Evolutionary conservation across 2,888 invertebrate species (phyloP).

Genomic region (Metopia argyrocephala): DNA sequence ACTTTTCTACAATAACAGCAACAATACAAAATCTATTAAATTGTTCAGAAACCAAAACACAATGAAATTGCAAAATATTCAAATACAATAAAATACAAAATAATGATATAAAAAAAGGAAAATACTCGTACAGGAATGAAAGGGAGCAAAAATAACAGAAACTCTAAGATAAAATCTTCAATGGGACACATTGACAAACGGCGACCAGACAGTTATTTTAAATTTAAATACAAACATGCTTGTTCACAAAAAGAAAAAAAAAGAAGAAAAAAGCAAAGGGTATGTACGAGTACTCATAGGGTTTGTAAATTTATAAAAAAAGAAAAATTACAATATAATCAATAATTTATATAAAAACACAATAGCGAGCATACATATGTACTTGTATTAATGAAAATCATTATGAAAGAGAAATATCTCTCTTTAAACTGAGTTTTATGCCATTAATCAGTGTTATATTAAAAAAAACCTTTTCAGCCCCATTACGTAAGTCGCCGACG

Average conservation of each 20-base stretch:
- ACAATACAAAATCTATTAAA: conserved; percentile 35
- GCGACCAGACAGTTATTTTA: conserved; percentile 48
- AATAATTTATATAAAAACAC: too few species aligned
- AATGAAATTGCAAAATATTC: background rate
- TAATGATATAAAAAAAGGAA: too few species aligned
- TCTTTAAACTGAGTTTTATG: too few species aligned
- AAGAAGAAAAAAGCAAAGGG: background rate
- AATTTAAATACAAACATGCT: conserved; percentile 4
- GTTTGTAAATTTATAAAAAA: too few species aligned
- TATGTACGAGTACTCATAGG: background rate
- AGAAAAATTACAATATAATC: too few species aligned
- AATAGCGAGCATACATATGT: too few species aligned
- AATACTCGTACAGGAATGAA: background rate
- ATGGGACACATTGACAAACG: conserved; percentile 51
- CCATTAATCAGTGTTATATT: too few species aligned
- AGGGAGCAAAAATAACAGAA: background rate
- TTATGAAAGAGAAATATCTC: too few species aligned
- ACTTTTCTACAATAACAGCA: background rate
- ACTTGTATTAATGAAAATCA: too few species aligned
- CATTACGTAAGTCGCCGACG: too few species aligned
- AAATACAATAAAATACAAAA: background rate
- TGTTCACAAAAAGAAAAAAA: background rate
- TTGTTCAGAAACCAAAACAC: conserved; percentile 19
- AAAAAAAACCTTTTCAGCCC: too few species aligned
- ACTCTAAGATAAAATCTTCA: conserved; percentile 36